Evolutionary conservation across 2,113 vertebrate genomes (phyloP), one percentile per base, ranked within the genome.

Genomic region (Paedocypris sp.): DNA sequence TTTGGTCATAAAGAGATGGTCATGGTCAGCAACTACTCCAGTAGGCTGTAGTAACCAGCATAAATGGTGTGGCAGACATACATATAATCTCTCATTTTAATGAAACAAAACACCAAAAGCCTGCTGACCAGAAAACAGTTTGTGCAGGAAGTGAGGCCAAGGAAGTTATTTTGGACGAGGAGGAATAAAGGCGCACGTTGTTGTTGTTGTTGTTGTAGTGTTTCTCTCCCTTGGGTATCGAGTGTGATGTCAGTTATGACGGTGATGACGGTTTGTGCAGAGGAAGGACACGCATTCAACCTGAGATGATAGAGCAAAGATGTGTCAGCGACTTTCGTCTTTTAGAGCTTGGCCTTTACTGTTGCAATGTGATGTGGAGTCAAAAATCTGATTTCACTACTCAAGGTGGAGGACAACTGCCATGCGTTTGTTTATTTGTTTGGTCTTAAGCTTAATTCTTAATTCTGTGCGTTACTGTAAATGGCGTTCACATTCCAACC

Each of bases 11-110:
- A n/a, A n/a, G n/a, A n/a, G n/a, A n/a, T n/a, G n/a, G n/a, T n/a
- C n/a, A n/a, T n/a, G n/a, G n/a, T n/a, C n/a, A n/a, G n/a, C n/a
- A n/a, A n/a, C n/a, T n/a, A n/a, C 32, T 16, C 19, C n/a, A 1
- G 4, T 59, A 4, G 28, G 12, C n/a, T 45, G 13, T 31, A 35
- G 48, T 50, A 26, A 28, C n/a, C 41, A 23, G 12, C 36, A 19
- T 39, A 45, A 46, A 62, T 42, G 42, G 46, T 38, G 33, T 47
- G 39, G 57, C 15, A 68, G 66, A 51, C 46, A 25, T 36, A 73
- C 63, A 66, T n/a, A n/a, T n/a, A 62, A 63, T 52, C 41, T 19
- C 41, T 48, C 63, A 66, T 58, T 48, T 58, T 32, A 47, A 54
- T 15, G 60, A 19, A 43, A 48, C 62, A 45, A 47, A 58, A 52